Evolutionary conservation across 2,797 vertebrate species (phyloP).

Genomic region (Galagoides demidoff): DNA sequence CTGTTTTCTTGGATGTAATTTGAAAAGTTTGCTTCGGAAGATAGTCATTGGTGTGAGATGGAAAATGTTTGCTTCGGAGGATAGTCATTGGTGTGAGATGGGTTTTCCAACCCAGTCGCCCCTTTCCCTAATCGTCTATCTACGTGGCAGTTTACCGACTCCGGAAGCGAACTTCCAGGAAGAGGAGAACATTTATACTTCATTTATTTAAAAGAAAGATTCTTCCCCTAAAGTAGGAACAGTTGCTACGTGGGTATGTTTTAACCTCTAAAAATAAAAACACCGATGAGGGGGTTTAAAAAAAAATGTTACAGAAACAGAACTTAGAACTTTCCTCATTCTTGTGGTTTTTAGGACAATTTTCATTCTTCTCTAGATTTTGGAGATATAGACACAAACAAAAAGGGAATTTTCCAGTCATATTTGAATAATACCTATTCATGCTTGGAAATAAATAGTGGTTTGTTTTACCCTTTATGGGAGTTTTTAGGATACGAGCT

Average conservation of each 20-base stretch:
- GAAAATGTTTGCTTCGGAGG: not conserved
- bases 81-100: not conserved
- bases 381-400: slow-evolving; percentile 45
- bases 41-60: too few relatives aligned
- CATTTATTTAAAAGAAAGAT: slow-evolving; percentile 29
- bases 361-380: not conserved
- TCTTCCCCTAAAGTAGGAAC: not conserved
- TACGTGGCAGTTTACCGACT: not conserved
- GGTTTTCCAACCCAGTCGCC: not conserved
- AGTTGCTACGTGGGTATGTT: slow-evolving; percentile 27
- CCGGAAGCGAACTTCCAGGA: slow-evolving; percentile 7
- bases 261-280: slow-evolving; percentile 62
- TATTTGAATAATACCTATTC: not conserved
- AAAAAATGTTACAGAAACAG: slow-evolving; percentile 1
- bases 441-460: not conserved
- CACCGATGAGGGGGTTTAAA: not conserved
- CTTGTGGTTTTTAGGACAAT: not conserved
- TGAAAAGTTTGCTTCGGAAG: not conserved
- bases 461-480: not conserved
- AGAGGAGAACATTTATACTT: slow-evolving; percentile 51
- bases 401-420: slow-evolving; percentile 29
- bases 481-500: not conserved
- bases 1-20: not conserved
- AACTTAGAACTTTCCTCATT: not conserved
- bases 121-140: not conserved